A percentile compares a stretch with the other conserved stretches of the same genome.
Conservation (phyloP, 2,888 invertebrate species). For the Tetragonula carbonaria region DNA sequence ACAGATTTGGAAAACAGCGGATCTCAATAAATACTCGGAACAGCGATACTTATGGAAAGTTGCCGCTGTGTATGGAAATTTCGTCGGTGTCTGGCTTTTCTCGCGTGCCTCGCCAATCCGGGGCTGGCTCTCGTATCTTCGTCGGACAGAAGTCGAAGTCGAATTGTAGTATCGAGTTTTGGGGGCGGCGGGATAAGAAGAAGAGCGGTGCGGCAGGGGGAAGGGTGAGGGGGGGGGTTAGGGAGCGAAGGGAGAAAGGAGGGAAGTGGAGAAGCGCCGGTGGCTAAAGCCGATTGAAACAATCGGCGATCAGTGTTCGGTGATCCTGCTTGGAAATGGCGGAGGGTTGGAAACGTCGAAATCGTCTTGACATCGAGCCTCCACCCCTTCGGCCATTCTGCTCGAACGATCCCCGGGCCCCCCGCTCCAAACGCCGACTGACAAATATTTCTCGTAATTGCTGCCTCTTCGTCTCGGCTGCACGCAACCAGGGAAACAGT, state of each 20-base stretch:
- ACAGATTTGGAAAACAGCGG: conserved; percentile 27
- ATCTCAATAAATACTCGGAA: conserved; percentile 60
- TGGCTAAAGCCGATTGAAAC: conserved; percentile 73
- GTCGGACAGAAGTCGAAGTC: conserved; percentile 56
- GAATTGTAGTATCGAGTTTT: conserved; percentile 54
- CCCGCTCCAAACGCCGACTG: conserved; percentile 50
- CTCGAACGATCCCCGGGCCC: conserved; percentile 45
- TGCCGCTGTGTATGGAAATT: conserved; percentile 48
- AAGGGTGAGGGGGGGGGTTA: not conserved
- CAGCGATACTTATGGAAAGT: conserved; percentile 55
- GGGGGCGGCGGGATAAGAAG: conserved; percentile 11
- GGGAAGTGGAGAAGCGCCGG: conserved; percentile 40
- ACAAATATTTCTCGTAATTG: conserved; percentile 57
- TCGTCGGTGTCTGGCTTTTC: conserved; percentile 60
- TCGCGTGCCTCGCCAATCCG: conserved; percentile 32
- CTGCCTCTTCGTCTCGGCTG: conserved; percentile 4
- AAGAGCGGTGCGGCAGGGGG: not conserved
- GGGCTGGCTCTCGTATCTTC: conserved; percentile 58
- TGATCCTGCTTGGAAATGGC: conserved; percentile 68
- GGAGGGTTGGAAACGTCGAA: conserved; percentile 51
- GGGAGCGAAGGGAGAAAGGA: conserved; percentile 5
- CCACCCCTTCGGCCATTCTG: conserved; percentile 11
- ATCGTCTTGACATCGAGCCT: conserved; percentile 61
- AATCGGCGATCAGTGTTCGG: conserved; percentile 73
- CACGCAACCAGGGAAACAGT: conserved; percentile 8